Base-by-base conservation (phyloP, 2,888 invertebrate genomes). In the Drosophila parthenogenetica region DNA sequence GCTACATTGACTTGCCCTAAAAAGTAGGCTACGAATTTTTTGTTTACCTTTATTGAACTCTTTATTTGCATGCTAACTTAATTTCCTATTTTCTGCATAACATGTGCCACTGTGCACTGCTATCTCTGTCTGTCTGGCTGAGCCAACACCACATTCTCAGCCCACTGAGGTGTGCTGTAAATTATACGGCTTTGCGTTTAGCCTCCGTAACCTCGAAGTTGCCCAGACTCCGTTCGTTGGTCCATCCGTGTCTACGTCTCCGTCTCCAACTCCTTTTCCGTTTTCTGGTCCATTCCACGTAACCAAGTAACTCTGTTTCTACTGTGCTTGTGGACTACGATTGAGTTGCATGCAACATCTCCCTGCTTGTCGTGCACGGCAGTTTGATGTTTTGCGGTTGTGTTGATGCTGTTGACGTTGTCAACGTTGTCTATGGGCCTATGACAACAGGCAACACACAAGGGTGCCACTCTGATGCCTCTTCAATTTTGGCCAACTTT, bases 371-470 rank as follows among this genome's bases (percentile, higher is more conserved):
- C 50, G 35, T 50, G 59, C 70, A 78, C 70, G 61, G 59, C 66
- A 84, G 85, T 81, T 89, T 83, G 87, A 83, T 81, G 83, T 84
- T 83, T 87, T 83, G 89, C 69, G 89, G 83, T 89, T 87, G 66
- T 65, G 77, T 76, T 76, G 68, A 79, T 74, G 77, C 68, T 77
- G 75, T 59, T 69, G 62, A 69, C 54, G 66, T 53, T 65, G 50
- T 57, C 53, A 46, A 54, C 63, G 46, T 40, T 57, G 53, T 58
- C 39, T 35, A 55, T 55, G 54, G 35, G 14, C 51, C 55, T 45
- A 16, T 48, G 45, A 59, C 69, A 57, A 57, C 40, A 49, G 51
- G n/a, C 29, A 39, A 55, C 19, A 35, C 35, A 35, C 35, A 35
- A 35, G 35, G 35, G 35, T 43, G 17, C 25, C 29, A 19, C 16